Base-by-base conservation (phyloP, 2,888 invertebrate species). In the Hirtodrosophila histrioides region DNA sequence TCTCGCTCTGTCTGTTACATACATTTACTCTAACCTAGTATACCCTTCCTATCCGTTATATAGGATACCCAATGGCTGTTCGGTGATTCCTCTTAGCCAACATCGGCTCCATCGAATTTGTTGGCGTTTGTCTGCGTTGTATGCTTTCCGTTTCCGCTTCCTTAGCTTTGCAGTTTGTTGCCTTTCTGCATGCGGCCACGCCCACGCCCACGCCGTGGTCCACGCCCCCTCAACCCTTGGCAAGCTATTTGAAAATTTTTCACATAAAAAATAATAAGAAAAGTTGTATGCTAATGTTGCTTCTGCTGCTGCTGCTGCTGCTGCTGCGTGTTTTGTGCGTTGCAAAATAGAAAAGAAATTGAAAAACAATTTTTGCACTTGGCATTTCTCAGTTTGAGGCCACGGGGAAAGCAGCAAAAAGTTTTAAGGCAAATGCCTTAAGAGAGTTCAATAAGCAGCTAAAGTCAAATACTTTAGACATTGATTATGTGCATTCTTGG, bases 201-300 rank as follows among this genome's bases (percentile, higher is more conserved):
- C 12, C 24, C 35, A 27, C 48, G 7, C 23, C 41, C 48, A 29
- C 49, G 12, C 39, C 48, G 63, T 29, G 35, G 17, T 35, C 27
- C 27, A 37, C 48, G 37, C 56, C 37, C 9, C 49, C 24, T 33
- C 68, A 69, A 69, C 73, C 73, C 75, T 79, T 78, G 66, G 51
- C 51, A 44, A 41, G 44, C 62, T 60, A 46, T 51, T 58, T 49
- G 31, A 57, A 82, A 86, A 79, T 83, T 83, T 86, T 86, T 84
- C 84, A 78, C 84, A 84, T 84, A 81, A 84, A 84, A 84, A 84
- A 86, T 84, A 84, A 84, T 86, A 84, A 84, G 86, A 86, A 84
- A 84, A 84, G 84, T 84, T 84, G 82, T 82, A 82, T 82, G 82
- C 85, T 85, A 82, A 82, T 85, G 82, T 73, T 80, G 73, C 79